phyloP scores from a whole-genome alignment of 2,888 invertebrate genomes.

The Apodemia zela region DNA sequence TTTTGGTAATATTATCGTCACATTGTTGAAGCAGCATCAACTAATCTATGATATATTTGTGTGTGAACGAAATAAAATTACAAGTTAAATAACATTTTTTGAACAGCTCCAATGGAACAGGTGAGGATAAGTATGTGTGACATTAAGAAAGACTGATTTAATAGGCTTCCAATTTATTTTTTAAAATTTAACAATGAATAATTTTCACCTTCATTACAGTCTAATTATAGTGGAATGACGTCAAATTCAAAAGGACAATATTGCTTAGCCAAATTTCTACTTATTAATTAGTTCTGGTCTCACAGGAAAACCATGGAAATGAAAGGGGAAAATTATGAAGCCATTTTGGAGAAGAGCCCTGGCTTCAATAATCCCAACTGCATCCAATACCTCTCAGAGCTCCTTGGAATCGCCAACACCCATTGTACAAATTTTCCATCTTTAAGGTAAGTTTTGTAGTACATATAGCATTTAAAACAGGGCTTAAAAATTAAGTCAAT shows the following conservation, averaged over 20 bases:
- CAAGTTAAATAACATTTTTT: constrained; percentile 76
- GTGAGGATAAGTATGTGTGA: constrained; percentile 77
- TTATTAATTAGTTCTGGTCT: constrained; percentile 43
- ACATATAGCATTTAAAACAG: too few species aligned
- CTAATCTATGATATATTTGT: constrained; percentile 74
- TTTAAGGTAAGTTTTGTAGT: constrained; percentile 76
- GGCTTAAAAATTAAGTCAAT: too few species aligned
- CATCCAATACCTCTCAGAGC: constrained; percentile 89
- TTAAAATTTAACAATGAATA: constrained; percentile 41
- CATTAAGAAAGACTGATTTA: constrained; percentile 50
- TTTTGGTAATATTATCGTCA: constrained; percentile 74
- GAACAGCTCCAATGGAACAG: constrained; percentile 77
- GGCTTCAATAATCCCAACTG: constrained; percentile 95
- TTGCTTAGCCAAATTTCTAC: constrained; percentile 14
- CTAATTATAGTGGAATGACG: constrained; percentile 45
- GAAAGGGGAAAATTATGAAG: constrained; percentile 89
- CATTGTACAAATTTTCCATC: constrained; percentile 86
- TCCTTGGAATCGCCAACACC: constrained; percentile 85
- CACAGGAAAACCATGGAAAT: constrained; percentile 88
- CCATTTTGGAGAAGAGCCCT: constrained; percentile 89
- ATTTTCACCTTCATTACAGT: constrained; percentile 47
- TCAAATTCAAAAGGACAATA: constrained; percentile 45
- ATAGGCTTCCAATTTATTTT: constrained; percentile 45
- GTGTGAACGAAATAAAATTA: constrained; percentile 72
- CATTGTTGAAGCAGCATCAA: constrained; percentile 70